Conservation (phyloP, 2,888 invertebrate species). For the Leptarthrus brevirostris region DNA sequence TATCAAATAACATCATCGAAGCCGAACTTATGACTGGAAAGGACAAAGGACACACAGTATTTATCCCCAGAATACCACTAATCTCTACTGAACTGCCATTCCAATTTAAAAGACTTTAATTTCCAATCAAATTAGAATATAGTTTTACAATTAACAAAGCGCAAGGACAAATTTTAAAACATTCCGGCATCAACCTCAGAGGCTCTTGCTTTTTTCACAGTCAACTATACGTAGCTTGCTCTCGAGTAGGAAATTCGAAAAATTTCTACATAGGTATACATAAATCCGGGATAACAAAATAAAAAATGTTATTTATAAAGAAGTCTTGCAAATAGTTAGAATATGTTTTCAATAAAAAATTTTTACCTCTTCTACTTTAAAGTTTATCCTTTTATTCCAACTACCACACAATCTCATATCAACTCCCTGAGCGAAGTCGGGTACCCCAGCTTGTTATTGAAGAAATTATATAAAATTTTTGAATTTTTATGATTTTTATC, state of each 20-base stretch:
- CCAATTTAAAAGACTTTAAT: conserved; percentile 9
- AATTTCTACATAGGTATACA: conserved; percentile 4
- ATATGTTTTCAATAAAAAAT: conserved; percentile 7
- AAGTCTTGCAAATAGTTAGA: not conserved
- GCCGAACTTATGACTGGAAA: not conserved
- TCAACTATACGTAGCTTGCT: conserved; percentile 21
- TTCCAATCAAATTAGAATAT: not conserved
- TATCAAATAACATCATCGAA: not conserved
- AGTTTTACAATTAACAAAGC: conserved; percentile 5
- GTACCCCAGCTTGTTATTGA: conserved; percentile 4
- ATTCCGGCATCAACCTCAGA: not conserved
- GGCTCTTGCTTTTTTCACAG: not conserved
- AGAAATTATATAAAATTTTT: too few relatives aligned
- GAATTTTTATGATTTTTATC: too few relatives aligned
- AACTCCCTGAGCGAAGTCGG: not conserved
- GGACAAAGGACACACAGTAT: too few relatives aligned
- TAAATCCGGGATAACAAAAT: not conserved
- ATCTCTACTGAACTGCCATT: not conserved
- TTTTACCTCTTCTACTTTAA: not conserved
- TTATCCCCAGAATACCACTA: too few relatives aligned
- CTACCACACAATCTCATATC: conserved; percentile 6
- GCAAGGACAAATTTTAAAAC: not conserved
- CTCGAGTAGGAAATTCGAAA: conserved; percentile 7
- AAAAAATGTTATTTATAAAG: not conserved
- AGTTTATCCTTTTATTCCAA: not conserved